Conservation (phyloP, 92 coral and sea anemone species). For the Epizoanthus rinbou region DNA sequence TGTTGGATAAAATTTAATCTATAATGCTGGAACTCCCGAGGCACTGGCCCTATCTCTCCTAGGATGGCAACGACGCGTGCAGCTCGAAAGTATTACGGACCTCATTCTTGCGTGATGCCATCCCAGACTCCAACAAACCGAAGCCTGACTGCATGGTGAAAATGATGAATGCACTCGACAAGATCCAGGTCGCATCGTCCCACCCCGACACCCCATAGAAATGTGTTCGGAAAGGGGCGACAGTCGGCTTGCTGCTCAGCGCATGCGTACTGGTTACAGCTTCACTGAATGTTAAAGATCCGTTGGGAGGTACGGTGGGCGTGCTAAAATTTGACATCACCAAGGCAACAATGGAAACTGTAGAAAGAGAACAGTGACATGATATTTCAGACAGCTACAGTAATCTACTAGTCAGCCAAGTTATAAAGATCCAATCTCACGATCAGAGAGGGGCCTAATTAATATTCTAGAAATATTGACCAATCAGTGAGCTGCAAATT, state of each 20-base stretch:
- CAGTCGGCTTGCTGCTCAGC: neutral
- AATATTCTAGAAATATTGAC: too few species aligned
- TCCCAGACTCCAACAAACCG: conserved; percentile 61
- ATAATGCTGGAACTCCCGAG: too few species aligned
- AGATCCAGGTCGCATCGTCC: conserved; percentile 74
- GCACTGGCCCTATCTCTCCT: neutral
- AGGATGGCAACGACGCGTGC: neutral
- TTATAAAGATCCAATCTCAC: too few species aligned
- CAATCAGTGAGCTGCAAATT: too few species aligned
- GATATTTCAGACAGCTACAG: too few species aligned
- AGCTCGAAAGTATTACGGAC: neutral
- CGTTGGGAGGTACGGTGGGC: conserved; percentile 5
- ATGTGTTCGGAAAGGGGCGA: conserved; percentile 19
- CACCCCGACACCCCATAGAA: conserved; percentile 52
- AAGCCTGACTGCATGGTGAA: conserved; percentile 77
- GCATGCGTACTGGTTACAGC: conserved; percentile 11
- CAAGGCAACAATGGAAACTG: conserved; percentile 1
- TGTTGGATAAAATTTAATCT: too few species aligned
- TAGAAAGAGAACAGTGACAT: neutral
- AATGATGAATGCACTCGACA: conserved; percentile 63
- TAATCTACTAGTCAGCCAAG: too few species aligned
- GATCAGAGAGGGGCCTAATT: too few species aligned
- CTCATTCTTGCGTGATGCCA: conserved; percentile 40
- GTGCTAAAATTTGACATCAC: conserved; percentile 29
- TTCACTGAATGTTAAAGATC: neutral